These are phyloP conservation scores for Drosophila limbata DNA, from an alignment of 2,888 invertebrate genomes.

Conservation along the genomic window DNA sequence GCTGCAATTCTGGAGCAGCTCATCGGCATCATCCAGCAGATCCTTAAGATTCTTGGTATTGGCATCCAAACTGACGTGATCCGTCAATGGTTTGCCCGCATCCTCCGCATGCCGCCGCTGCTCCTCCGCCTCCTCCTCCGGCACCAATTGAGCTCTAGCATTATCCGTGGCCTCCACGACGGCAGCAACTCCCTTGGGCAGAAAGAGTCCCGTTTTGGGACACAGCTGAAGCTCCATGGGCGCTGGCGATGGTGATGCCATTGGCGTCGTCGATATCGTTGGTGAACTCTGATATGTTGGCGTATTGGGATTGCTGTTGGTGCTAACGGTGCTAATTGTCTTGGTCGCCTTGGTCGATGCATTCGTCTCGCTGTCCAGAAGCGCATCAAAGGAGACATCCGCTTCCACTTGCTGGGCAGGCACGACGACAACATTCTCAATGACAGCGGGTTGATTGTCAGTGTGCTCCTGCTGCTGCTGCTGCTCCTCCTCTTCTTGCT, in stretches of 20 bases:
- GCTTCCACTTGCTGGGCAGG: constrained; percentile 33
- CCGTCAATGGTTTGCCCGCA: constrained; percentile 3
- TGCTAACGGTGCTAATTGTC: constrained; percentile 43
- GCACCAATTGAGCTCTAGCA: constrained; percentile 2
- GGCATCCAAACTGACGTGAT: constrained; percentile 69
- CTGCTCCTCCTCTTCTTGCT: constrained; percentile 25
- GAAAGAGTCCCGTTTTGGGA: constrained; percentile 83
- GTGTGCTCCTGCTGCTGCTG: constrained; percentile 16
- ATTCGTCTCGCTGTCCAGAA: constrained; percentile 69
- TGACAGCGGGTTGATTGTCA: constrained; percentile 46
- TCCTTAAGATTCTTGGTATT: constrained; percentile 84
- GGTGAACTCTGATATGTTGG: constrained; percentile 64
- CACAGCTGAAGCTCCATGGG: constrained; percentile 80
- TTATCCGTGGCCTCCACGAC: constrained; percentile 5
- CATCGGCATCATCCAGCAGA: constrained; percentile 84
- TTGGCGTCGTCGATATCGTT: not conserved
- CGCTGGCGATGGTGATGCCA: constrained; percentile 26
- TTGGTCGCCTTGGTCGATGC: constrained; percentile 69
- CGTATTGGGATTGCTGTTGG: constrained; percentile 54
- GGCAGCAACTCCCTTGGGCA: constrained; percentile 58
- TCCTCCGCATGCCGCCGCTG: not conserved
- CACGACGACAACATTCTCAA: constrained; percentile 63
- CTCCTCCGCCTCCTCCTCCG: not conserved
- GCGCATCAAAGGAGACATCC: constrained; percentile 62
- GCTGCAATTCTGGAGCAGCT: constrained; percentile 82